Evolutionary conservation across 2,888 invertebrate genomes (phyloP).

Genomic region (Minunthozetes semirufus): DNA sequence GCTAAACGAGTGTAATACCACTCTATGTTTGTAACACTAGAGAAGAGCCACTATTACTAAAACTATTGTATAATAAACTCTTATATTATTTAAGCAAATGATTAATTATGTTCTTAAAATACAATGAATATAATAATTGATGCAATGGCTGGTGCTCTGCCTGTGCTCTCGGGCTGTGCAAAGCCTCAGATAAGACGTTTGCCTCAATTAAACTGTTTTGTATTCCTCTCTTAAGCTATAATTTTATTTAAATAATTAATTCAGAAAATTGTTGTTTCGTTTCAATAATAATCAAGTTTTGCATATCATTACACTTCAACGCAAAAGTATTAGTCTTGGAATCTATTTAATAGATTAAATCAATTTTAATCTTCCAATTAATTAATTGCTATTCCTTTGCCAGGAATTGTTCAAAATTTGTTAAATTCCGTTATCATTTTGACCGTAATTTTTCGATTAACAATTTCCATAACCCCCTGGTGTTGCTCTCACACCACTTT

Average conservation of each 20-base stretch:
- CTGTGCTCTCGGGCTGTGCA: too few relatives aligned
- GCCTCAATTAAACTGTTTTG: neutral
- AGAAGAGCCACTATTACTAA: neutral
- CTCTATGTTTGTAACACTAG: neutral
- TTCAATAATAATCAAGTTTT: too few relatives aligned
- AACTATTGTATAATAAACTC: neutral
- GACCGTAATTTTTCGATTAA: too few relatives aligned
- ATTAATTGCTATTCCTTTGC: too few relatives aligned
- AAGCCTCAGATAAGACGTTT: neutral
- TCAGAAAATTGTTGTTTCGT: neutral
- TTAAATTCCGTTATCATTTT: too few relatives aligned
- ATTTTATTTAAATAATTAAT: neutral
- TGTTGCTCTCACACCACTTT: too few relatives aligned
- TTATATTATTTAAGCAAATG: slow-evolving; percentile 14
- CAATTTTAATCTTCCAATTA: too few relatives aligned
- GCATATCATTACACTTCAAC: too few relatives aligned
- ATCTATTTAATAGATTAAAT: too few relatives aligned
- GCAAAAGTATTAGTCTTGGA: too few relatives aligned
- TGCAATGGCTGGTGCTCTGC: neutral
- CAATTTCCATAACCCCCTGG: too few relatives aligned
- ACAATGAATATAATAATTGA: neutral
- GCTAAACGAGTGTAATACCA: neutral
- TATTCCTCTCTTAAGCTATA: neutral
- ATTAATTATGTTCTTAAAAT: slow-evolving; percentile 15
- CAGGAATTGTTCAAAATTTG: too few relatives aligned